Evolutionary conservation across 1,140 invertebrate genomes (phyloP).

Genomic region (Zaprionus inermis): DNA sequence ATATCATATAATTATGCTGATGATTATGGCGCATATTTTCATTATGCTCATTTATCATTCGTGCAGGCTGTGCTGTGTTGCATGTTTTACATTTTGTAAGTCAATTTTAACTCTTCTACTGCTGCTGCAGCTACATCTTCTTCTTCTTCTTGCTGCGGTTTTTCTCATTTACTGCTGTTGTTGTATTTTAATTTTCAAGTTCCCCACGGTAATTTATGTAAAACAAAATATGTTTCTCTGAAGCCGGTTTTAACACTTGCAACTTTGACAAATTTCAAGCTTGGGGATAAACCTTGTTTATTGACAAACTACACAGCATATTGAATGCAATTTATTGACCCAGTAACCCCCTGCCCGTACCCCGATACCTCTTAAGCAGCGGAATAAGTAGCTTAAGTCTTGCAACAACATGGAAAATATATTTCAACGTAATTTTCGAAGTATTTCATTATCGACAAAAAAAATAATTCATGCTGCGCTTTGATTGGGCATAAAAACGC

Average conservation of each 20-base stretch:
- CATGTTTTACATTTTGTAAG: conserved; percentile 5
- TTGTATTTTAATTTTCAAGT: conserved; percentile 17
- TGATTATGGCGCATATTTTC: conserved; percentile 53
- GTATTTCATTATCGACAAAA: not conserved
- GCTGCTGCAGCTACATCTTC: not conserved
- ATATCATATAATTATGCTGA: conserved; percentile 39
- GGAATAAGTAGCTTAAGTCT: conserved; percentile 26
- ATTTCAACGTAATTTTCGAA: conserved; percentile 12
- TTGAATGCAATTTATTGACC: conserved; percentile 36
- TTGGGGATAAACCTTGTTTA: conserved; percentile 42
- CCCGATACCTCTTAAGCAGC: not conserved
- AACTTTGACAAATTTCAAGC: conserved; percentile 46
- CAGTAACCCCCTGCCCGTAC: not conserved
- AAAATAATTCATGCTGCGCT: not conserved
- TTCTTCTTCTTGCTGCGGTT: too few species aligned
- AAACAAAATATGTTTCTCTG: conserved; percentile 29
- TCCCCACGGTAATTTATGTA: conserved; percentile 40
- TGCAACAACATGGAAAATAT: conserved; percentile 14
- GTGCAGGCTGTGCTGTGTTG: conserved; percentile 31
- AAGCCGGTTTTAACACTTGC: conserved; percentile 54
- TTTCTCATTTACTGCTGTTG: not conserved
- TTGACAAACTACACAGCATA: conserved; percentile 36
- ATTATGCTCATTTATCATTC: conserved; percentile 62
- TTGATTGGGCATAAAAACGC: not conserved
- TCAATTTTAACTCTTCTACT: not conserved